Evolutionary conservation across 1,140 invertebrate genomes (phyloP).

Genomic region (Pseudachorutes palmiensis): DNA sequence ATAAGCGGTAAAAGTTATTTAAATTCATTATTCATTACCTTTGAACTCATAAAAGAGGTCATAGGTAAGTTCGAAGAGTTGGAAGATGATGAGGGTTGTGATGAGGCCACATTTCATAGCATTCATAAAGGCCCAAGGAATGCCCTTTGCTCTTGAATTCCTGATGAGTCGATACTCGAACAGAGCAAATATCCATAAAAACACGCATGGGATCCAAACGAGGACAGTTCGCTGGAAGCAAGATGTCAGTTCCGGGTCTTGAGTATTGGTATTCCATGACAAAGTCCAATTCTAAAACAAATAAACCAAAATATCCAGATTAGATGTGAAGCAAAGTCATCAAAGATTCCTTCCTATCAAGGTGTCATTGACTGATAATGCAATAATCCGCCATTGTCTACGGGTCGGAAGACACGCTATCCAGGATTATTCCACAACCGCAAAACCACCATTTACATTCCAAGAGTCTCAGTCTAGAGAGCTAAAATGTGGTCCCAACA

Average conservation of each 20-base stretch:
- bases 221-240: conserved; percentile 55
- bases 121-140: conserved; percentile 3
- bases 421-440: too few species aligned
- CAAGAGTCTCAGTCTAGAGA: too few species aligned
- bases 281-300: conserved; percentile 3
- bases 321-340: neutral
- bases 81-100: conserved; percentile 7
- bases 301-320: neutral
- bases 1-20: neutral
- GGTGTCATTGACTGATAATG: neutral
- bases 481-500: too few species aligned
- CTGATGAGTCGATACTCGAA: conserved; percentile 6
- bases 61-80: conserved; percentile 8
- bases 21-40: neutral
- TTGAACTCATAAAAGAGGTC: conserved; percentile 6
- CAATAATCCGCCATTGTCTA: too few species aligned
- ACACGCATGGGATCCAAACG: conserved; percentile 75
- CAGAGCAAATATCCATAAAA: conserved; percentile 50
- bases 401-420: too few species aligned
- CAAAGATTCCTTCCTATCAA: neutral
- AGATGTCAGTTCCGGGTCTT: conserved; percentile 23
- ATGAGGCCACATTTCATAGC: conserved; percentile 3
- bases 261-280: conserved; percentile 2
- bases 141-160: neutral
- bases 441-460: too few species aligned